These are phyloP conservation scores for Hippocampus guttulatus DNA, from an alignment of 2,113 vertebrate genomes.

Conservation along the genomic window DNA sequence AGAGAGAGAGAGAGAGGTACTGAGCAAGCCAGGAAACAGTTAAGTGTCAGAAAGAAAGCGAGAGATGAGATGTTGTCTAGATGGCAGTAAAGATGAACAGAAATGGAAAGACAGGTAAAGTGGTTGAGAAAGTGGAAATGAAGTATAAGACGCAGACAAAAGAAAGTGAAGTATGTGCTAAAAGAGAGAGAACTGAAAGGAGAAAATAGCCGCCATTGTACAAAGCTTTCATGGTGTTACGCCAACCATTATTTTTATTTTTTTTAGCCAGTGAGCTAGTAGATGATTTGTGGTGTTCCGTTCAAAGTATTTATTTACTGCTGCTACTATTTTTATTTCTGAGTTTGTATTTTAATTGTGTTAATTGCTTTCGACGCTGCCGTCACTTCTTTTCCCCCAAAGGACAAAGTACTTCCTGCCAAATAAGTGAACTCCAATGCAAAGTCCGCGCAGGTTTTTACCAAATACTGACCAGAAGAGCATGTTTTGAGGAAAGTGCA, in stretches of 20 bases:
- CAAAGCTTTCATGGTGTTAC: slow-evolving; percentile 64
- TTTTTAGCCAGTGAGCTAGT: slow-evolving; percentile 41
- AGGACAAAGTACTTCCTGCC: slow-evolving; percentile 61
- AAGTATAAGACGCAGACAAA: slow-evolving; percentile 37
- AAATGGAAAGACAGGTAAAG: neutral
- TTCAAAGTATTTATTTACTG: slow-evolving; percentile 71
- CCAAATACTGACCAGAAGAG: slow-evolving; percentile 67
- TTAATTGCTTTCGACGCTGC: slow-evolving; percentile 73
- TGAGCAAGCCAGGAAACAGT: slow-evolving; percentile 19
- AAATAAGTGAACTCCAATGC: slow-evolving; percentile 70
- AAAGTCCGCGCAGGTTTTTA: slow-evolving; percentile 59
- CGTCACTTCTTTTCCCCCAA: slow-evolving; percentile 69
- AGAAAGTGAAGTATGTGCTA: slow-evolving; percentile 14
- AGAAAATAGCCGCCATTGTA: slow-evolving; percentile 23
- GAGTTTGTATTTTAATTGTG: neutral
- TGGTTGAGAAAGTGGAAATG: slow-evolving; percentile 19
- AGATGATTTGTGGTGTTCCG: slow-evolving; percentile 45
- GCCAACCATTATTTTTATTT: slow-evolving; percentile 50
- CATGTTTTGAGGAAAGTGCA: slow-evolving; percentile 41
- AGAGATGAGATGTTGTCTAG: slow-evolving; percentile 43
- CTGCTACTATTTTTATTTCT: slow-evolving; percentile 60
- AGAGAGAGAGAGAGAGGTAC: slow-evolving; percentile 28
- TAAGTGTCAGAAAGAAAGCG: slow-evolving; percentile 17
- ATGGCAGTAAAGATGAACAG: slow-evolving; percentile 18
- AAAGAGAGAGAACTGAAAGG: neutral